phyloP scores from a whole-genome alignment of 2,797 vertebrate genomes.

The Petrocephalus schoutedeni region DNA sequence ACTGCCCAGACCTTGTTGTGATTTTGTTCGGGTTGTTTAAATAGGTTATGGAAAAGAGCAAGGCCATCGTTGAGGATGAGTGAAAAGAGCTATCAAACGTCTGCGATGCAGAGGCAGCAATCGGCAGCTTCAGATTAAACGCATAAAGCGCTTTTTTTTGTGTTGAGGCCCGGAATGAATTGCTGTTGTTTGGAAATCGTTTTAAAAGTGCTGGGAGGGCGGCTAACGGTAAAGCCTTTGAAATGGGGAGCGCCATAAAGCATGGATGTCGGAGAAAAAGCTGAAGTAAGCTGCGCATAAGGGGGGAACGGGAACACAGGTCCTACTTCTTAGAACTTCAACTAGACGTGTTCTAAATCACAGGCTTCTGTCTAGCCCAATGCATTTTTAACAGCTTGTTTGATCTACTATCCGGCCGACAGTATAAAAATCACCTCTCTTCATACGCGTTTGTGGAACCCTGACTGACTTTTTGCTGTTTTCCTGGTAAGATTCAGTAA shows the following conservation, averaged over 20 bases:
- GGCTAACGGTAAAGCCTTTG: not conserved
- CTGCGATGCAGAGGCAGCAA: not conserved
- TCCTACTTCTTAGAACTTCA: not conserved
- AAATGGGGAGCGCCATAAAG: not conserved
- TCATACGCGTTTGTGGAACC: not conserved
- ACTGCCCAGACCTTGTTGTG: not conserved
- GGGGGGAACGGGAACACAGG: not conserved
- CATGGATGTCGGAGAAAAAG: not conserved
- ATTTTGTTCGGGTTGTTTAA: not conserved
- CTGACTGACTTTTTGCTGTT: not conserved
- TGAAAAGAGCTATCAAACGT: not conserved
- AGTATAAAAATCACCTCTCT: not conserved
- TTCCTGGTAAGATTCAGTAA: not conserved
- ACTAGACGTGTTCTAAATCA: not conserved
- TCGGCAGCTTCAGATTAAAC: not conserved
- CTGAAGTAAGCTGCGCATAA: not conserved
- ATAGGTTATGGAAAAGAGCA: not conserved
- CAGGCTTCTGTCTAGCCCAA: not conserved
- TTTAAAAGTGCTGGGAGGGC: not conserved
- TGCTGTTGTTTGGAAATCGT: not conserved
- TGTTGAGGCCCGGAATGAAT: not conserved
- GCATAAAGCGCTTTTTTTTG: not conserved
- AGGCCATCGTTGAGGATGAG: not conserved
- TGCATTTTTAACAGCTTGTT: not conserved
- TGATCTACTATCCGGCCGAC: not conserved